Percentiles rank a stretch among this genome's conserved stretches.
Conservation (phyloP, 2,113 vertebrate genomes). For the Melierax canorus region DNA sequence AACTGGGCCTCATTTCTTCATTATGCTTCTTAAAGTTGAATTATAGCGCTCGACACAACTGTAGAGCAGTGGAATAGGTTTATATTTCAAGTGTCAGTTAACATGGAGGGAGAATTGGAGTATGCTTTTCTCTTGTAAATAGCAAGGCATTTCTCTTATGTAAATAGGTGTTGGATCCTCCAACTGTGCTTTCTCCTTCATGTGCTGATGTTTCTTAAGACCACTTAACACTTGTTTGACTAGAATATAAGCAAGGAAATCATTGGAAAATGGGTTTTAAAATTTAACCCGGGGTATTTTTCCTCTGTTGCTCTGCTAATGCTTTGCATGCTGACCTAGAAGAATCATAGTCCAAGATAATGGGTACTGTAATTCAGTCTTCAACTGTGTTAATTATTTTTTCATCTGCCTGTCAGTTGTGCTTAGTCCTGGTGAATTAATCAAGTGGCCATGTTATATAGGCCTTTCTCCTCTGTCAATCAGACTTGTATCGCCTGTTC, state of each 20-base stretch:
- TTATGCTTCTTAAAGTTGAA: background rate
- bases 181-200: background rate
- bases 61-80: background rate
- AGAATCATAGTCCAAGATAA: background rate
- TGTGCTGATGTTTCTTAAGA: background rate
- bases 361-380: background rate
- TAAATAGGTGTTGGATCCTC: background rate
- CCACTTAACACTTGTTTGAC: background rate
- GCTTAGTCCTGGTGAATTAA: background rate
- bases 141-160: background rate
- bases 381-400: background rate
- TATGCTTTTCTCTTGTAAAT: background rate
- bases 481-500: background rate
- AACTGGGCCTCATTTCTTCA: background rate
- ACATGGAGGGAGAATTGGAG: background rate
- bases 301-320: background rate
- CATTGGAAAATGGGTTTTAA: background rate
- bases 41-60: background rate
- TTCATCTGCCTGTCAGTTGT: background rate
- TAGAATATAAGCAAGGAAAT: background rate
- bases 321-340: background rate
- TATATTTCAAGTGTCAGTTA: background rate
- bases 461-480: background rate
- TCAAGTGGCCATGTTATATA: background rate
- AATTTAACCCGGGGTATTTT: background rate